These are phyloP conservation scores for Synanceia verrucosa DNA, from an alignment of 2,797 vertebrate genomes.

Conservation along the genomic window DNA sequence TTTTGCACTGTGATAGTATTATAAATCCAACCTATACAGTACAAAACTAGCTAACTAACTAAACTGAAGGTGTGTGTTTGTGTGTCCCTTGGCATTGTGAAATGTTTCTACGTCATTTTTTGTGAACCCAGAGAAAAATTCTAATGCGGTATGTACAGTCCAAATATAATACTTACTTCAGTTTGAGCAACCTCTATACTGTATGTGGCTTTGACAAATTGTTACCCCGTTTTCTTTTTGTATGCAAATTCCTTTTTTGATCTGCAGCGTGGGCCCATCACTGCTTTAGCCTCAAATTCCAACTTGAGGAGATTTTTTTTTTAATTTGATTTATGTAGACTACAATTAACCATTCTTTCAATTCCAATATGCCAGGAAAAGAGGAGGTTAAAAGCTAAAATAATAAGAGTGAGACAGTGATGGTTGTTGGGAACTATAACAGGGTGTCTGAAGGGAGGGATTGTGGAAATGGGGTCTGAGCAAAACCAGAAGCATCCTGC, in stretches of 20 bases:
- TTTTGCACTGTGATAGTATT: conserved; percentile 90
- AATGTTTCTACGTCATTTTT: conserved; percentile 84
- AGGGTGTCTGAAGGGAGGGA: conserved; percentile 52
- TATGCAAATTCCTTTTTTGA: conserved; percentile 58
- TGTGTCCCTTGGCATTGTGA: conserved; percentile 88
- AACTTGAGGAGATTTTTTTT: conserved; percentile 37
- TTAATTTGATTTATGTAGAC: conserved; percentile 63
- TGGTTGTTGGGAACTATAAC: conserved; percentile 51
- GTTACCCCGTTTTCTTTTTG: conserved; percentile 64
- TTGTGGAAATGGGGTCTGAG: conserved; percentile 58
- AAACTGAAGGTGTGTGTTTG: conserved; percentile 85
- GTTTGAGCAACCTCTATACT: conserved; percentile 69
- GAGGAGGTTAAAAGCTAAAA: conserved; percentile 63
- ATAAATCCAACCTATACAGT: conserved; percentile 86
- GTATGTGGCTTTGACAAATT: conserved; percentile 75
- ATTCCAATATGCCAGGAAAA: conserved; percentile 64
- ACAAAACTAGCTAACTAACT: conserved; percentile 85
- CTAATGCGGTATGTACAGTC: conserved; percentile 80
- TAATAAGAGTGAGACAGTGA: conserved; percentile 52
- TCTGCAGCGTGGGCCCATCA: conserved; percentile 52
- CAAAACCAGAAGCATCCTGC: conserved; percentile 55
- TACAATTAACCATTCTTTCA: conserved; percentile 61
- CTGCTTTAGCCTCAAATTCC: conserved; percentile 51
- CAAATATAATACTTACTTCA: conserved; percentile 70
- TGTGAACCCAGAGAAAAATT: conserved; percentile 79